Base-by-base conservation (phyloP, 2,113 vertebrate genomes). In the Acanthochromis polyacanthus region DNA sequence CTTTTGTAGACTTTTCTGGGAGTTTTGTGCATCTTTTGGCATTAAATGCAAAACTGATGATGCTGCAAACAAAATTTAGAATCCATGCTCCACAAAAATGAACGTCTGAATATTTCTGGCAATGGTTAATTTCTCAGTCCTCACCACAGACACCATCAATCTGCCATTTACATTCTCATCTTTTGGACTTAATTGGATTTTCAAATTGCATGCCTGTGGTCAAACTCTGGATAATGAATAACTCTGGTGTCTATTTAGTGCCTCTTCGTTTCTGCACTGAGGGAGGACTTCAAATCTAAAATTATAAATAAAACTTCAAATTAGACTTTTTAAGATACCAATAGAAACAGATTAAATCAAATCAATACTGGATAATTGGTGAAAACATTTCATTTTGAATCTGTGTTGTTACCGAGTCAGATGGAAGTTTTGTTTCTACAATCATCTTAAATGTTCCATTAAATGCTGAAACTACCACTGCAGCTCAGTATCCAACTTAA, bases 121-220 rank as follows among this genome's bases (percentile, higher is more conserved):
- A 43, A 12, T 38, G 30, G 57, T 52, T 80, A 2, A 62, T 85
- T 71, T 79, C 67, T 69, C 53, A 15, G 59, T 62, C 60, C 78
- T 84, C 46, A 60, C 53, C 28, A 20, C 28, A 38, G 79, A 71
- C 69, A 67, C 77, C 75, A 80, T 58, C 36, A 74, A 71, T 78
- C 80, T 83, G 48, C 58, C 43, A 76, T 73, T 84, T 84, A 80
- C 66, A 86, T 71, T 72, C 70, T 75, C 57, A 52, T 83, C 75
- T 50, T 66, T 82, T 80, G 59, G 62, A 80, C 77, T 83, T 83
- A 82, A 87, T 86, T 89, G 66, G 77, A 78, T 77, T 80, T 78
- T 80, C 58, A 82, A 25, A 83, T 70, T 78, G 82, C 70, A 68
- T 81, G 82, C 71, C 58, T 90, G 88, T 84, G 89, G 85, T 90